Evolutionary conservation across 2,113 vertebrate genomes (phyloP), one percentile per base, ranked within the genome.

Genomic region (Phaethornis superciliosus): DNA sequence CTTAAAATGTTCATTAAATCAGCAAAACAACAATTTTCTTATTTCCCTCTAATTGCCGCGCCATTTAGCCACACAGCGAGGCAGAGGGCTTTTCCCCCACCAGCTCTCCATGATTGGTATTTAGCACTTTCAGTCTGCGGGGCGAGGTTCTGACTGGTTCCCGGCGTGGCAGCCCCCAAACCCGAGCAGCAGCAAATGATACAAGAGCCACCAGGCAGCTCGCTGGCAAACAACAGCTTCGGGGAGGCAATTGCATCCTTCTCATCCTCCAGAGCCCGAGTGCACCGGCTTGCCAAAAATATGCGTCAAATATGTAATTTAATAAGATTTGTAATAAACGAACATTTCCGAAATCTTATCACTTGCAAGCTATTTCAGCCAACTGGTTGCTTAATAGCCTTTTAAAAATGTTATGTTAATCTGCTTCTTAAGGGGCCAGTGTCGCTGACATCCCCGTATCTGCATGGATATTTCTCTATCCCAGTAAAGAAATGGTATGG

Each of bases 1-100:
- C 91, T 97, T 95, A 96, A 98, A 98, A 98, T 97, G 97, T 98
- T 98, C 97, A 98, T 97, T 97, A 98, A 95, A 97, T 97, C 95
- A 97, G 97, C 96, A 97, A 98, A 97, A 98, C 97, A 97, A 94
- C 97, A 97, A 97, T 98, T 98, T 98, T 95, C 98, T 96, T 96
- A 96, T 98, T 98, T 97, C 81, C 86, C 85, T 95, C 91, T 98
- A 98, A 98, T 98, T 98, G 96, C 96, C 33, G 84, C 65, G 60
- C 96, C 93, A 97, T 98, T 98, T 97, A 98, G 93, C 85, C 96
- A 77, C 94, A 64, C 97, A 83, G 97, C 78, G 93, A 97, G 96
- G 63, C 89, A 83, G 89, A 93, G 65, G 93, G 96, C 89, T 93
- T 94, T 96, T 88, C 78, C 70, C 54, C 64, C 46, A 5, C 37